These are phyloP conservation scores for Aphis craccivora DNA, from an alignment of 1,140 invertebrate genomes.

Conservation along the genomic window DNA sequence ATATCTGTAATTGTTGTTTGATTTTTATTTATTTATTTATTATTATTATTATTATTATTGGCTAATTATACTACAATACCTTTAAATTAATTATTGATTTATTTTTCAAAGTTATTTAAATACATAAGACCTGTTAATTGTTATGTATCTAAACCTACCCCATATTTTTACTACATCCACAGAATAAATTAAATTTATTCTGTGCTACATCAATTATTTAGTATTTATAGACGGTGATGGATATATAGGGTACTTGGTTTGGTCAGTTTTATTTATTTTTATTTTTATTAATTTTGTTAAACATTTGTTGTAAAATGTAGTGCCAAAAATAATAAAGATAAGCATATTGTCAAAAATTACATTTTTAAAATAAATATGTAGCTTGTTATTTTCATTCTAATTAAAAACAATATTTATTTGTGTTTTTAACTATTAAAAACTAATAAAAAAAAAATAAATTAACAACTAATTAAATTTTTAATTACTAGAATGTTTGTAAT, in stretches of 20 bases:
- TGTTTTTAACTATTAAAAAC: not conserved
- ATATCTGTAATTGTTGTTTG: conserved; percentile 16
- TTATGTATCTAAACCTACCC: not conserved
- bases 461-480: not conserved
- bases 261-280: not conserved
- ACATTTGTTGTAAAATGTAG: not conserved
- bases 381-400: not conserved
- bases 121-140: not conserved
- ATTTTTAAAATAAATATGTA: not conserved
- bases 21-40: conserved; percentile 32
- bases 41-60: conserved; percentile 16
- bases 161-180: not conserved
- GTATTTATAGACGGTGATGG: not conserved
- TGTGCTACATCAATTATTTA: not conserved
- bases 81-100: not conserved
- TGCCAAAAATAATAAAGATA: conserved; percentile 21
- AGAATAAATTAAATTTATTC: not conserved
- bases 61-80: conserved; percentile 1
- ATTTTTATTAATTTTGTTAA: not conserved
- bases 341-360: not conserved
- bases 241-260: not conserved
- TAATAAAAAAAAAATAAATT: conserved; percentile 4
- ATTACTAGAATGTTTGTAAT: not conserved
- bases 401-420: not conserved
- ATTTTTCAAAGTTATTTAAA: not conserved